phyloP scores from a whole-genome alignment of 1,140 invertebrate species.

The Dreissena polymorpha region DNA sequence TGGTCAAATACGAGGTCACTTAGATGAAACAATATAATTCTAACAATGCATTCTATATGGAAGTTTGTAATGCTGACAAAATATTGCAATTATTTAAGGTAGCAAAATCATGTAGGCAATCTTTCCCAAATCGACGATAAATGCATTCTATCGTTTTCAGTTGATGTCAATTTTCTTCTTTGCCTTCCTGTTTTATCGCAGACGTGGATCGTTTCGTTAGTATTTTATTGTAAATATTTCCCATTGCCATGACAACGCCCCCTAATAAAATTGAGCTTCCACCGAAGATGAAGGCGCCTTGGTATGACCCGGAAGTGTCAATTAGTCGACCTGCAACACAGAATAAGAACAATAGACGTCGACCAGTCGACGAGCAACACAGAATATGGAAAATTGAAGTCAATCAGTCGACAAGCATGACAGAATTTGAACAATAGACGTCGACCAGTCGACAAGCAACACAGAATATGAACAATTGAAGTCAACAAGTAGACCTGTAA shows the following conservation, averaged over 20 bases:
- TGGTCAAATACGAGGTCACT: too few species aligned
- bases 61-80: not conserved
- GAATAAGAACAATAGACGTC: too few species aligned
- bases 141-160: not conserved
- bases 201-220: not conserved
- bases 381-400: not conserved
- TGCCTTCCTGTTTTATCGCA: not conserved
- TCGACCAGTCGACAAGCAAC: not conserved
- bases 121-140: not conserved
- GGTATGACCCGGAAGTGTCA: slow-evolving; percentile 16
- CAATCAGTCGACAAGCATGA: not conserved
- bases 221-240: slow-evolving; percentile 21
- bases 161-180: not conserved
- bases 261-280: slow-evolving; percentile 20
- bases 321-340: slow-evolving; percentile 18
- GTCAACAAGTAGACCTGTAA: not conserved
- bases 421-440: not conserved
- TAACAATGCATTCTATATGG: not conserved
- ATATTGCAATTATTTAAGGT: not conserved
- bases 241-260: slow-evolving; percentile 19
- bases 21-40: too few species aligned
- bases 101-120: not conserved
- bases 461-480: not conserved
- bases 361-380: not conserved
- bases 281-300: slow-evolving; percentile 37